Evolutionary conservation across 2,113 vertebrate genomes (phyloP).

Genomic region (Raja brachyura): DNA sequence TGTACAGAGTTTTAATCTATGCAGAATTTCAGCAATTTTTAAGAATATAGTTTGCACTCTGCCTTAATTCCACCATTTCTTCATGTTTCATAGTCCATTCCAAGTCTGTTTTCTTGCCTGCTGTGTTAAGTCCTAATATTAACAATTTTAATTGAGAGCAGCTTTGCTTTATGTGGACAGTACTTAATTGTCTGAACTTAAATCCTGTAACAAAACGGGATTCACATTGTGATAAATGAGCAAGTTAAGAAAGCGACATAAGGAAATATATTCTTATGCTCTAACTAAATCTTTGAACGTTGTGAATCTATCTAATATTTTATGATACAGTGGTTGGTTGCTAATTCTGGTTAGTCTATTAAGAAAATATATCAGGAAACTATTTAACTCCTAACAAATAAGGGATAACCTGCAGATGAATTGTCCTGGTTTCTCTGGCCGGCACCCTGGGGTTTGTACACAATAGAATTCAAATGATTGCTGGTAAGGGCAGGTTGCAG

Average conservation of each 20-base stretch:
- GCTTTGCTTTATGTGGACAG: not conserved
- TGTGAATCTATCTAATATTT: not conserved
- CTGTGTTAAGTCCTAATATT: conserved; percentile 1
- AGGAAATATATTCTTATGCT: not conserved
- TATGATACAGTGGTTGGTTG: not conserved
- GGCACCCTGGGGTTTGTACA: too few relatives aligned
- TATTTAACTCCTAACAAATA: not conserved
- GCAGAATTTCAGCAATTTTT: not conserved
- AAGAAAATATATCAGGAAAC: not conserved
- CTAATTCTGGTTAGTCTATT: not conserved
- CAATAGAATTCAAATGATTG: too few relatives aligned
- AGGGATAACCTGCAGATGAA: not conserved
- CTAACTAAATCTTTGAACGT: not conserved
- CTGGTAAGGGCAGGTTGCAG: too few relatives aligned
- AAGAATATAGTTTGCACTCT: conserved; percentile 30
- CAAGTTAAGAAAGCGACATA: not conserved
- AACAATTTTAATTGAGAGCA: not conserved
- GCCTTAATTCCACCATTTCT: not conserved
- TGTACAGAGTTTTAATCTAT: not conserved
- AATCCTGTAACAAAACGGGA: not conserved
- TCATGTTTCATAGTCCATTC: not conserved
- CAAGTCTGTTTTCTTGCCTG: not conserved
- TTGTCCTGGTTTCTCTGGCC: not conserved
- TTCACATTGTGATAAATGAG: not conserved
- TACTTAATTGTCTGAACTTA: not conserved